Conservation (phyloP, 2,797 vertebrate species). For the Pygocentrus nattereri region DNA sequence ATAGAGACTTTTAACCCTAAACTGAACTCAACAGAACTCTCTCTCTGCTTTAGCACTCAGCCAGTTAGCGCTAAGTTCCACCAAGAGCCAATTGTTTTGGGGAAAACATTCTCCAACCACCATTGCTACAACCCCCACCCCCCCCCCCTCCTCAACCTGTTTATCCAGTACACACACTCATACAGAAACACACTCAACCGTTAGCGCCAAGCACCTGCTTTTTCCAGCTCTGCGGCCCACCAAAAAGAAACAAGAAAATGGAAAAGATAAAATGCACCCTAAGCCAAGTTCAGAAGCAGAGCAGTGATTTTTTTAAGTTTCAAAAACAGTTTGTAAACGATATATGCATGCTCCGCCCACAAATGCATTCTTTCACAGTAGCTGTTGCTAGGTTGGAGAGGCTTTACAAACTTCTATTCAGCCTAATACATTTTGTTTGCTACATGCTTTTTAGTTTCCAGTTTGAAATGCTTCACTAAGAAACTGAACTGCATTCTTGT, state of each 20-base stretch:
- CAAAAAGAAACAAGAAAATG: slow-evolving; percentile 27
- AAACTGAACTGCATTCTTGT: too few relatives aligned
- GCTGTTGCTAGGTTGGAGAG: background rate
- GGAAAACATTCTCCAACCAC: slow-evolving; percentile 66
- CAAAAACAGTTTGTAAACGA: background rate
- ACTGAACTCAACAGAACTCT: slow-evolving; percentile 59
- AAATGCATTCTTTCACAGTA: background rate
- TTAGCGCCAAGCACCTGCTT: slow-evolving; percentile 80
- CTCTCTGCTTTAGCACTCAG: slow-evolving; percentile 67
- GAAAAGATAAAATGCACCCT: background rate
- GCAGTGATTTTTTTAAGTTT: slow-evolving; percentile 1
- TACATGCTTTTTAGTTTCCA: too few relatives aligned
- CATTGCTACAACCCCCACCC: slow-evolving; percentile 58
- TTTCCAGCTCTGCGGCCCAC: slow-evolving; percentile 77
- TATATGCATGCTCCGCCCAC: background rate
- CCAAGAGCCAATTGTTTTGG: slow-evolving; percentile 66
- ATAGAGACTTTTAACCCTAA: slow-evolving; percentile 66
- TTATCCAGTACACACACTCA: slow-evolving; percentile 79
- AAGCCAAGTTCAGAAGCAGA: background rate
- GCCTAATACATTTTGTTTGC: background rate
- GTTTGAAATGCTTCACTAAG: too few relatives aligned
- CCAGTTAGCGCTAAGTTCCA: slow-evolving; percentile 76
- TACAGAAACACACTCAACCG: slow-evolving; percentile 71
- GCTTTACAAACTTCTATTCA: background rate
- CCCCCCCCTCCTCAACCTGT: slow-evolving; percentile 76